Base-by-base conservation (phyloP, 1,140 invertebrate genomes). In the Calephelis virginiensis region DNA sequence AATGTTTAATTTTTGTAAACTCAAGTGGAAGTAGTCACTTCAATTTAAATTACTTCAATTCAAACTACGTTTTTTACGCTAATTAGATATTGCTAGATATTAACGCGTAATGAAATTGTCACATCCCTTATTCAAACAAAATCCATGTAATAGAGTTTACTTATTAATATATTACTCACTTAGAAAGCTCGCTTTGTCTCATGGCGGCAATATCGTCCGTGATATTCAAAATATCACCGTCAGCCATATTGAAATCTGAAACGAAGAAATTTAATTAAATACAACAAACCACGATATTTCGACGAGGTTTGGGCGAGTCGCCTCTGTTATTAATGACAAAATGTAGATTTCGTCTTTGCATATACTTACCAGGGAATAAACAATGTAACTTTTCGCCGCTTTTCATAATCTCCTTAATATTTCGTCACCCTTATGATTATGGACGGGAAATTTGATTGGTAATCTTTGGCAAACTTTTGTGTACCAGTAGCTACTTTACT, bases 151-250 rank as follows among this genome's bases (percentile, higher is more conserved):
- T 61, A 40, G 17, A 28, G 11, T 49, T 13, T 40, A 43, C 50
- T 13, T 61, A 66, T 8, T 60, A 28, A 50, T n/a, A 45, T 13
- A 59, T 13, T 47, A 80, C 84, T 84, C 69, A 88, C 85, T 86
- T 88, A 28, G 85, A 86, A 7, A 88, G 70, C 77, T 88, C 85
- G 66, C 85, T 88, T 10, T 83, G 82, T 64, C 74, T 73, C 40
- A 77, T 67, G 46, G 74, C 64, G 14, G 64, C 76, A 46, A 80
- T 69, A 13, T 81, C 80, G 12, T 84, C 80, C 8, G 82, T 83
- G 45, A 74, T 70, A 61, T 86, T 86, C n/a, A 78, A 72, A 28
- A 76, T 50, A 17, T 81, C 78, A 8, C 73, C 70, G 11, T 81
- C 79, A 7, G 78, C 80, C 85, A 88, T 88, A 66, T 77, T 80